A percentile compares a stretch with the other conserved stretches of the same genome.
phyloP scores from a whole-genome alignment of 2,888 invertebrate genomes.

The Theodoxus fluviatilis region DNA sequence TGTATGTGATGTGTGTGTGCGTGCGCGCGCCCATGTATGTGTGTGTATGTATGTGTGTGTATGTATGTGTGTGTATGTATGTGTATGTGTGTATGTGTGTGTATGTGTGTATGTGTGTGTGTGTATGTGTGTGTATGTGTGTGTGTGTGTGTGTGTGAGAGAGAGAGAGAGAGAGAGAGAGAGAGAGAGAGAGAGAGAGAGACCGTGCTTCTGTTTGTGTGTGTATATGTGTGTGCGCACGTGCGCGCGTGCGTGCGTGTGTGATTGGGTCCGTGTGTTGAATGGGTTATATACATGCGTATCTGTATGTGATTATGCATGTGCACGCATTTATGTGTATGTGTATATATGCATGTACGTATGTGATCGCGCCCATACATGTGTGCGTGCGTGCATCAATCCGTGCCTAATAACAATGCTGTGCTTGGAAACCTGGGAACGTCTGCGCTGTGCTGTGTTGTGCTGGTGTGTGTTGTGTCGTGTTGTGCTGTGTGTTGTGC shows the following conservation, averaged over 20 bases:
- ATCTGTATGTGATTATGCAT: no score
- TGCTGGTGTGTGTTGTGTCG: no score
- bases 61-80: conserved; percentile 7
- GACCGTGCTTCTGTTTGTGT: not conserved
- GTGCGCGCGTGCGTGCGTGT: conserved; percentile 2
- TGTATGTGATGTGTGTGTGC: not conserved
- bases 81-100: conserved; percentile 10
- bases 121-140: conserved; percentile 2
- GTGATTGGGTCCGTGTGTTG: not conserved
- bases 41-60: conserved; percentile 12
- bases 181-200: not conserved
- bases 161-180: not conserved
- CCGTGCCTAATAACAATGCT: no score
- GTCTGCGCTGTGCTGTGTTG: no score
- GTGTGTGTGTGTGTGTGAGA: not conserved
- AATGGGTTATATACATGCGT: no score
- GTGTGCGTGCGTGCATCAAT: no score
- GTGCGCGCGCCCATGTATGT: not conserved
- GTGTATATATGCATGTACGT: no score
- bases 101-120: conserved; percentile 10
- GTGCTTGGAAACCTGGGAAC: no score
- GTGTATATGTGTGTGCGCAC: conserved; percentile 14
- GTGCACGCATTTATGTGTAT: no score
- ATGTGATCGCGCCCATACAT: no score
- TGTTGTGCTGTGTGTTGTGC: no score